Evolutionary conservation across 1,140 invertebrate genomes (phyloP), one percentile per base, ranked within the genome.

Genomic region (Philotrypesis tridentata): DNA sequence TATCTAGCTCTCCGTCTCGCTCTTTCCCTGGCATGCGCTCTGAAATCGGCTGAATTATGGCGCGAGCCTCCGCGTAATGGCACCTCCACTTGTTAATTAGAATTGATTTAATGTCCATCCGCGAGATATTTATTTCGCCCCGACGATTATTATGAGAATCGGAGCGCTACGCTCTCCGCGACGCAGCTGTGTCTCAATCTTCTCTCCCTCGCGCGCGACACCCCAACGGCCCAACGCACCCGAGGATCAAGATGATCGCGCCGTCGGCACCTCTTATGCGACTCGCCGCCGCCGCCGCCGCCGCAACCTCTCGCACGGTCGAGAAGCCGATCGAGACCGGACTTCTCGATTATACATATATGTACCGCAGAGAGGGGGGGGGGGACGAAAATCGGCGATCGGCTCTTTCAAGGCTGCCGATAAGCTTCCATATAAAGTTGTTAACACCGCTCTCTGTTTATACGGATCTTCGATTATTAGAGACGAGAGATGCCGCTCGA

Each of bases 371-470:
- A n/a, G n/a, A n/a, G n/a, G n/a, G 1, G 9, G 25, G 43, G 14
- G 17, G 0, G 33, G 17, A 33, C 65, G 76, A 43, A 65, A 65
- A 79, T 60, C 40, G 55, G 31, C 74, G 43, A 25, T 23, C 25
- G 76, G 25, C 48, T 27, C 25, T n/a, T n/a, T n/a, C n/a, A n/a
- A n/a, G 29, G 0, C 3, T 11, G 25, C 61, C 55, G 72, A 81
- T 81, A 81, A 81, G 72, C 61, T 60, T 40, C 61, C n/a, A n/a
- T 81, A 81, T 81, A 29, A 67, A 81, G 72, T 81, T 81, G 79
- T 80, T 80, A 80, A 80, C 71, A 80, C 55, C 70, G 48, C 17
- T 3, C 29, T 43, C 1, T 43, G 12, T 43, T 7, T 43, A 43
- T 43, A 43, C 11, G 12, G 6, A 12, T 43, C 1, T 43, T 11